Evolutionary conservation across 2,797 vertebrate species (phyloP), one percentile per base, ranked within the genome.

Genomic region (Sebastes paucispinis): DNA sequence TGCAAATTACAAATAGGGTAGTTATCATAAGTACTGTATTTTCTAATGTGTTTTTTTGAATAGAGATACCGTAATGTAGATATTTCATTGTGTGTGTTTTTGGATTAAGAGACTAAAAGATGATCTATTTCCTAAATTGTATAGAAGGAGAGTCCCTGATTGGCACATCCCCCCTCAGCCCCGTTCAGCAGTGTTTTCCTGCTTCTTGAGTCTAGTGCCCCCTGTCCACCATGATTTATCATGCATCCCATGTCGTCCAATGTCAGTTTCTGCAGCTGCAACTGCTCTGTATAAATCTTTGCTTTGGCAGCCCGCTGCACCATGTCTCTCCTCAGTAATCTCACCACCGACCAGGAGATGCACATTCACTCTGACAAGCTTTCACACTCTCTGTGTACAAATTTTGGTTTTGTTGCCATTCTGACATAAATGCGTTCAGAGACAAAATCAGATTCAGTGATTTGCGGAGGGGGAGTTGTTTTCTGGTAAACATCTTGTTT

Each of bases 241-340:
- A 95, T 92, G 92, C 89, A 82, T 91, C 81, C 90, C 85, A 84
- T 92, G 93, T 93, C 77, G 87, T 88, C 95, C 93, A 93, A 91
- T 92, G 94, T 95, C 94, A 93, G 93, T 94, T 94, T 94, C 93
- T 94, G 92, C 85, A 89, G 92, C 93, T 93, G 93, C 92, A 85
- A 94, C 92, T 92, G 94, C 92, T 93, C 92, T 94, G 93, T 93
- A 94, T 95, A 94, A 95, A 95, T 95, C 94, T 95, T 95, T 91
- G 91, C 92, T 87, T 89, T 94, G 93, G 92, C 89, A 91, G 93
- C 87, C 89, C 31, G 78, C 91, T 91, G 87, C 92, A 90, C 80
- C 89, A 43, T 83, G 84, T 82, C 90, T 89, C 82, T 89, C 84
- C 92, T 93, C 88, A 62, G 92, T 87, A 92, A 92, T 94, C 91